Evolutionary conservation across 2,113 vertebrate genomes (phyloP).

Genomic region (Aplodontia rufa): DNA sequence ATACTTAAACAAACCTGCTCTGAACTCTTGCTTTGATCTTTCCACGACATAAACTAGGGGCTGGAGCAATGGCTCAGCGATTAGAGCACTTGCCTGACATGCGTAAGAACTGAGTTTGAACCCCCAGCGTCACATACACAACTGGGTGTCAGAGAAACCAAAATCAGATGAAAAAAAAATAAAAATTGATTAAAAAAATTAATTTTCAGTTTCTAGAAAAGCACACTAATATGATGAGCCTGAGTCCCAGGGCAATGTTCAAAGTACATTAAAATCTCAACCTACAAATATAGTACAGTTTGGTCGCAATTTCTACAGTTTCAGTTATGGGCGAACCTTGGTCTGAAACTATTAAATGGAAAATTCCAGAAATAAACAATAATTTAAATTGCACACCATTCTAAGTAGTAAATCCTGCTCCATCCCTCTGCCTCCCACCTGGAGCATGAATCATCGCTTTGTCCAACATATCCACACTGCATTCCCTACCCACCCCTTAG

Average conservation of each 20-base stretch:
- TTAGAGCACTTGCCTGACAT: no score
- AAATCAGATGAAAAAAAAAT: no score
- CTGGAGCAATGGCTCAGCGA: no score
- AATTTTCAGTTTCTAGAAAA: conserved; percentile 47
- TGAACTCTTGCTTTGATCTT: conserved; percentile 21
- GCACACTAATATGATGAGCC: conserved; percentile 23
- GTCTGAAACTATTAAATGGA: not conserved
- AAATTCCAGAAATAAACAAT: not conserved
- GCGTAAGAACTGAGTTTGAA: no score
- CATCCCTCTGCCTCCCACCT: not conserved
- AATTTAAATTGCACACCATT: not conserved
- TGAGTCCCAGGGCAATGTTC: not conserved
- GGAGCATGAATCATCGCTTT: not conserved
- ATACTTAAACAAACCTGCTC: not conserved
- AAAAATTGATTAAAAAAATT: no score
- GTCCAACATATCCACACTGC: no score
- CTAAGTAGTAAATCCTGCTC: not conserved
- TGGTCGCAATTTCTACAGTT: not conserved
- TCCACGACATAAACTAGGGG: no score
- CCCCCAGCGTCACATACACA: no score
- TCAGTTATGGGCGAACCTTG: not conserved
- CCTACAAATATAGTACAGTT: not conserved
- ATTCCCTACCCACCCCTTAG: no score
- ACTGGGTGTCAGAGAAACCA: no score
- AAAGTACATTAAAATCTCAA: conserved; percentile 51